Conservation (phyloP, 2,797 vertebrate genomes). For the Myotis findleyi region DNA sequence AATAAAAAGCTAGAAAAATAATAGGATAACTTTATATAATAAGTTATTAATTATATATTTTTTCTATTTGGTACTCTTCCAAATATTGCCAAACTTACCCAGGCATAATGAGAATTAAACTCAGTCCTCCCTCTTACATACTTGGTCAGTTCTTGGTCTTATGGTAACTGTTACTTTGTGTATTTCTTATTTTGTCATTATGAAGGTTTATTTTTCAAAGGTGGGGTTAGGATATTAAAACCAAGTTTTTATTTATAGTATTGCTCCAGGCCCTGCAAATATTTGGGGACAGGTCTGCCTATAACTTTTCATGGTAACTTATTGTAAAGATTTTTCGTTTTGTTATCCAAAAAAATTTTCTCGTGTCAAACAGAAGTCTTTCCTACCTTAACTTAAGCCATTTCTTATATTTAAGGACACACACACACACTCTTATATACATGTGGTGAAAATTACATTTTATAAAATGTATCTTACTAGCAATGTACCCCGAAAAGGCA, state of each 20-base stretch:
- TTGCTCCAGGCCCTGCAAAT: neutral
- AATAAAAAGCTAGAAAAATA: neutral
- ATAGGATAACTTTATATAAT: neutral
- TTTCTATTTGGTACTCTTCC: neutral
- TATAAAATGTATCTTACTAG: neutral
- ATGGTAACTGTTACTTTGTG: too few relatives aligned
- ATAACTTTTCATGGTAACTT: neutral
- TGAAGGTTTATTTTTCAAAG: neutral
- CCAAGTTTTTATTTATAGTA: neutral
- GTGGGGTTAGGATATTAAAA: neutral
- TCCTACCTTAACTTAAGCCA: neutral
- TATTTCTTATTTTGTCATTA: neutral
- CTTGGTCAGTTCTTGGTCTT: too few relatives aligned
- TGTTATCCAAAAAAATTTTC: neutral
- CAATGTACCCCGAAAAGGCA: neutral
- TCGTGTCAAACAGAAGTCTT: neutral
- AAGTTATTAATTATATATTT: neutral
- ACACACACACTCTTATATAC: neutral
- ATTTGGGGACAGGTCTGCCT: neutral
- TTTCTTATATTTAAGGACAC: neutral
- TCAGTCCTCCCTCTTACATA: too few relatives aligned
- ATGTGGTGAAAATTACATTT: neutral
- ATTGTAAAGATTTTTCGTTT: neutral
- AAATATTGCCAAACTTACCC: neutral
- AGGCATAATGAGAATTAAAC: too few relatives aligned